Conservation (phyloP, 2,113 vertebrate species). For the Pollachius pollachius region DNA sequence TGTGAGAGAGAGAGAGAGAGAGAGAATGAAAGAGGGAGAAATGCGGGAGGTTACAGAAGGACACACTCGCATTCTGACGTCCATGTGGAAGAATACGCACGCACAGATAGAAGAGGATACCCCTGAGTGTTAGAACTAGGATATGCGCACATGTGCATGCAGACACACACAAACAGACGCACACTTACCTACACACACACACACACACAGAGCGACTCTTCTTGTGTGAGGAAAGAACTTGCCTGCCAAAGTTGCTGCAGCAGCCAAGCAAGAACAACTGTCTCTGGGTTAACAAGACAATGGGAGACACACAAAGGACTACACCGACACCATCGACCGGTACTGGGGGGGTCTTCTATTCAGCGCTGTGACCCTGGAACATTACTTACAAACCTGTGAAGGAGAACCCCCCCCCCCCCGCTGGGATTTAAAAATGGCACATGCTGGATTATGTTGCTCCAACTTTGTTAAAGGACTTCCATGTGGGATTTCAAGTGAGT, state of each 20-base stretch:
- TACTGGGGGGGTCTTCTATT: slow-evolving; percentile 47
- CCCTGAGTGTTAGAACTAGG: slow-evolving; percentile 41
- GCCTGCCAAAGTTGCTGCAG: slow-evolving; percentile 64
- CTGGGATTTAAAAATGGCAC: slow-evolving; percentile 13
- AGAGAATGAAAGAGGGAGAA: slow-evolving; percentile 57
- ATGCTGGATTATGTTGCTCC: slow-evolving; percentile 14
- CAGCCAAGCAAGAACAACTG: slow-evolving; percentile 61
- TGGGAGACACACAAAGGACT: slow-evolving; percentile 61
- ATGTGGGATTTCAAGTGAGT: slow-evolving; percentile 11
- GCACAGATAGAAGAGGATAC: slow-evolving; percentile 59
- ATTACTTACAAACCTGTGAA: slow-evolving; percentile 30
- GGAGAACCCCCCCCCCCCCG: slow-evolving; percentile 15
- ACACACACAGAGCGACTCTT: slow-evolving; percentile 38
- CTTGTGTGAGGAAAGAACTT: slow-evolving; percentile 58
- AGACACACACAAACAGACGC: slow-evolving; percentile 24
- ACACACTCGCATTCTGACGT: slow-evolving; percentile 66
- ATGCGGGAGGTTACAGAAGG: slow-evolving; percentile 55
- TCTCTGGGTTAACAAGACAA: slow-evolving; percentile 58
- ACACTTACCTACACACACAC: slow-evolving; percentile 27
- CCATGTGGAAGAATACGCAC: slow-evolving; percentile 61
- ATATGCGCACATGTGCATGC: slow-evolving; percentile 22
- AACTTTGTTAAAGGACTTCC: slow-evolving; percentile 13
- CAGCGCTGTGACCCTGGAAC: slow-evolving; percentile 36
- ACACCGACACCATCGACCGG: slow-evolving; percentile 49
- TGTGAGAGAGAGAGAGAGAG: slow-evolving; percentile 40